Percentiles rank a stretch among this genome's conserved stretches.
Evolutionary conservation across 2,113 vertebrate species (phyloP).

Genomic region (Muntiacus muntjak): DNA sequence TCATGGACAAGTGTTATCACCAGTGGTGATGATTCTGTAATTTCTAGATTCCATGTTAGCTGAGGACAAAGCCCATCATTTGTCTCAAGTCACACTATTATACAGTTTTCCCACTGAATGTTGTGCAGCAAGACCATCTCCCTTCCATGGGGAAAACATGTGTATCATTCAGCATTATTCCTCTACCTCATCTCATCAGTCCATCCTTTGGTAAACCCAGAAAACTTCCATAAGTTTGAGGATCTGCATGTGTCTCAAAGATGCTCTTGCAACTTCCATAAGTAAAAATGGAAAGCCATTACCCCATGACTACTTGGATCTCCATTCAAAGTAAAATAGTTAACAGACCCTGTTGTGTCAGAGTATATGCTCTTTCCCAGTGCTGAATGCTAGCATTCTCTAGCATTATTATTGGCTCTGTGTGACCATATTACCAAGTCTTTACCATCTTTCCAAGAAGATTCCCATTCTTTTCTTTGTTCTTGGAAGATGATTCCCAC

Average conservation of each 20-base stretch:
- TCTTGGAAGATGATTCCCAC: background rate
- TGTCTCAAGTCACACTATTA: conserved; percentile 18
- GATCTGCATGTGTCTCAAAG: background rate
- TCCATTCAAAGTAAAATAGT: conserved; percentile 25
- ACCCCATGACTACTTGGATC: background rate
- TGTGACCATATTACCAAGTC: background rate
- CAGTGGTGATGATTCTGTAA: background rate
- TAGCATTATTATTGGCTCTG: conserved; percentile 17
- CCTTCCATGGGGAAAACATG: background rate
- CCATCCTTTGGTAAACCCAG: background rate
- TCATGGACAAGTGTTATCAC: background rate
- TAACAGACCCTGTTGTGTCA: background rate
- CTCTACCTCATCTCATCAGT: background rate
- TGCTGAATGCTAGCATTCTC: background rate
- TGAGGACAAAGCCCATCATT: conserved; percentile 6
- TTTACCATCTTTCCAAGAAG: background rate
- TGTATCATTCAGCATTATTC: background rate
- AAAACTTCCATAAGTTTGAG: conserved; percentile 7
- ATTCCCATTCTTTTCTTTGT: background rate
- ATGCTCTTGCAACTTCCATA: background rate
- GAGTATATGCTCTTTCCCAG: background rate
- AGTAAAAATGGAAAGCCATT: background rate
- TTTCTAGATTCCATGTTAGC: conserved; percentile 35
- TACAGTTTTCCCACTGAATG: background rate
- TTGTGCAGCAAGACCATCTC: background rate